phyloP scores from a whole-genome alignment of 1,140 invertebrate species.

The Danaus plexippus region DNA sequence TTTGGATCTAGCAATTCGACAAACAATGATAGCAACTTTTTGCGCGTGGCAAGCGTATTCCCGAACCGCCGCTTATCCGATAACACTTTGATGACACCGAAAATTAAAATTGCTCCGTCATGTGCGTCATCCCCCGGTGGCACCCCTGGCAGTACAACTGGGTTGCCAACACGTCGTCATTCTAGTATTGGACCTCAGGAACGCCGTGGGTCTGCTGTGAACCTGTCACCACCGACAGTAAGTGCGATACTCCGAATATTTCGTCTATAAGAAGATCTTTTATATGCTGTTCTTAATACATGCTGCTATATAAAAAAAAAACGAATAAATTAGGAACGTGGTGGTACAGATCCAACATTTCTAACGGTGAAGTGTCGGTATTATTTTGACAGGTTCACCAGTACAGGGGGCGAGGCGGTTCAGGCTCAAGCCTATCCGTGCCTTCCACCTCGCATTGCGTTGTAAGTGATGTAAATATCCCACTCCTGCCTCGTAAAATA shows the following conservation, averaged over 20 bases:
- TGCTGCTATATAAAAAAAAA: neutral
- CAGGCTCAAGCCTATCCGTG: constrained; percentile 83
- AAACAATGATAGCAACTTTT: constrained; percentile 83
- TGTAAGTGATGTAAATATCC: constrained; percentile 70
- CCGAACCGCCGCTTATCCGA: constrained; percentile 90
- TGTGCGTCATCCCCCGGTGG: constrained; percentile 88
- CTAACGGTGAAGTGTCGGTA: constrained; percentile 43
- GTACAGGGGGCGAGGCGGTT: constrained; percentile 72
- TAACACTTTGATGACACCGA: constrained; percentile 92
- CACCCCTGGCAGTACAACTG: constrained; percentile 79
- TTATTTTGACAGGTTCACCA: constrained; percentile 67
- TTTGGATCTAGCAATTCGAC: constrained; percentile 58
- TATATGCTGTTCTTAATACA: constrained; percentile 8
- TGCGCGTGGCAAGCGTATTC: constrained; percentile 85
- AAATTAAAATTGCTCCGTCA: constrained; percentile 87
- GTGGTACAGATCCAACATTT: constrained; percentile 1
- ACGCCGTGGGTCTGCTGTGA: constrained; percentile 85
- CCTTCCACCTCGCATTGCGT: constrained; percentile 77
- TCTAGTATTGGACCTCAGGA: constrained; percentile 92
- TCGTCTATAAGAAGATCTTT: constrained; percentile 8
- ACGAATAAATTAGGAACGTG: neutral
- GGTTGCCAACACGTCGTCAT: constrained; percentile 86
- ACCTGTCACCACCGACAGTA: constrained; percentile 90
- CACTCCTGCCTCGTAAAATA: constrained; percentile 32
- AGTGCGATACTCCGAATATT: constrained; percentile 41